These are phyloP conservation scores for Hirtodrosophila cameraria DNA, from an alignment of 2,888 invertebrate species.

Conservation along the genomic window DNA sequence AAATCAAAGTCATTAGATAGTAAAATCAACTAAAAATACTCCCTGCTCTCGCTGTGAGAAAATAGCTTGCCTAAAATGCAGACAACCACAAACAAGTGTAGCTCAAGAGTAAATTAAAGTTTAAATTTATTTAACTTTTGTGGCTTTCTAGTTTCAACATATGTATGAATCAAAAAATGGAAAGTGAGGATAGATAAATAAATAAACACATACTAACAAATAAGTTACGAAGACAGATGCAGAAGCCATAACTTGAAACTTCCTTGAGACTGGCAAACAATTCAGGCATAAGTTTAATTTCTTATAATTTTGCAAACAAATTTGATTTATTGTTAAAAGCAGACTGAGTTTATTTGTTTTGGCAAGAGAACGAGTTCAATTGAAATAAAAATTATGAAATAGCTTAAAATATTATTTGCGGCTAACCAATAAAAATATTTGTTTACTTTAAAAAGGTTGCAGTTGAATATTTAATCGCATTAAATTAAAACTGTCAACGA, in stretches of 20 bases:
- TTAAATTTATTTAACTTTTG: slow-evolving; percentile 1
- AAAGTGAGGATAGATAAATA: slow-evolving; percentile 1
- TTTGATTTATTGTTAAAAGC: slow-evolving; percentile 47
- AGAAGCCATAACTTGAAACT: not conserved
- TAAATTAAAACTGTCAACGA: slow-evolving; percentile 11
- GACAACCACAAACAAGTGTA: slow-evolving; percentile 56
- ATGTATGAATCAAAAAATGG: not conserved
- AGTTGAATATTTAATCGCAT: slow-evolving; percentile 25
- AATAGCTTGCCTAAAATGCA: slow-evolving; percentile 44
- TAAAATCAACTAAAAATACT: not conserved
- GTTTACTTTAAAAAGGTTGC: not conserved
- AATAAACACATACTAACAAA: slow-evolving; percentile 5
- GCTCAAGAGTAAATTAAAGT: slow-evolving; percentile 50
- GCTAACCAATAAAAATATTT: slow-evolving; percentile 3
- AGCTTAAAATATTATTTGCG: not conserved
- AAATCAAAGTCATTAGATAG: slow-evolving; percentile 26
- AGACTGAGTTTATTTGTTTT: slow-evolving; percentile 1
- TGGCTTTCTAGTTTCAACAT: not conserved
- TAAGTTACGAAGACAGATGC: not conserved
- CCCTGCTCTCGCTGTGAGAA: not conserved
- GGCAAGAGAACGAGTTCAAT: not conserved
- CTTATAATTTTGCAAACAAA: slow-evolving; percentile 2
- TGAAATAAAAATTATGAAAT: not conserved
- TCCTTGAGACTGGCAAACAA: slow-evolving; percentile 15
- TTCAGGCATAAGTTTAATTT: slow-evolving; percentile 37